A percentile compares a stretch with the other conserved stretches of the same genome.
Conservation (phyloP, 2,888 invertebrate genomes). For the Poecilus cupreus region DNA sequence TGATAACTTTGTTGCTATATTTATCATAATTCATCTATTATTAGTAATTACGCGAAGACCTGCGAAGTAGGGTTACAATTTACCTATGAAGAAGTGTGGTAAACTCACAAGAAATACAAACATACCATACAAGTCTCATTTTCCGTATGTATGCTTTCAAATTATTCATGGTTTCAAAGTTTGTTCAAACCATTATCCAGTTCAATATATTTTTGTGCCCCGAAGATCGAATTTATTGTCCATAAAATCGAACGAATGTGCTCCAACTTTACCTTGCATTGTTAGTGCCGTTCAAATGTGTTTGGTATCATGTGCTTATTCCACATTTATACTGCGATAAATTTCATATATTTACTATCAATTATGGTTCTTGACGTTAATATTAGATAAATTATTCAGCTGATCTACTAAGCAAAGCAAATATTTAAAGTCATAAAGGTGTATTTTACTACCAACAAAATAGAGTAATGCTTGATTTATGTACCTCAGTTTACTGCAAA, state of each 20-base stretch:
- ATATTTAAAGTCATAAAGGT: neutral
- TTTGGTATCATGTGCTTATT: conserved; percentile 24
- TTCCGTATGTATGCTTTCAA: too few species aligned
- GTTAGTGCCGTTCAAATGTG: conserved; percentile 36
- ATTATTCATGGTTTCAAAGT: too few species aligned
- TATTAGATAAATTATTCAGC: conserved; percentile 53
- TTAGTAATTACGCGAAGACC: too few species aligned
- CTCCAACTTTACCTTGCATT: conserved; percentile 46
- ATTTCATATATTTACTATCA: conserved; percentile 56
- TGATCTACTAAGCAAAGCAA: conserved; percentile 29
- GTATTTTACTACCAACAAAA: neutral
- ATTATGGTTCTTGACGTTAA: conserved; percentile 52
- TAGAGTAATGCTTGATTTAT: neutral
- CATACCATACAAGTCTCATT: too few species aligned
- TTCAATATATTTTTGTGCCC: neutral
- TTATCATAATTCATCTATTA: too few species aligned
- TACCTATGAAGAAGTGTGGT: too few species aligned
- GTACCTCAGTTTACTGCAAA: neutral
- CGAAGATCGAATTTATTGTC: conserved; percentile 47
- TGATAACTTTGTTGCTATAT: too few species aligned
- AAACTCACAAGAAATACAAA: too few species aligned
- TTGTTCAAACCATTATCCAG: too few species aligned
- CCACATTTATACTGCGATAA: conserved; percentile 51
- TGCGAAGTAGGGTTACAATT: too few species aligned
- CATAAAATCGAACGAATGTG: conserved; percentile 48